Conservation (phyloP, 2,888 invertebrate species). For the Athalia circularis region DNA sequence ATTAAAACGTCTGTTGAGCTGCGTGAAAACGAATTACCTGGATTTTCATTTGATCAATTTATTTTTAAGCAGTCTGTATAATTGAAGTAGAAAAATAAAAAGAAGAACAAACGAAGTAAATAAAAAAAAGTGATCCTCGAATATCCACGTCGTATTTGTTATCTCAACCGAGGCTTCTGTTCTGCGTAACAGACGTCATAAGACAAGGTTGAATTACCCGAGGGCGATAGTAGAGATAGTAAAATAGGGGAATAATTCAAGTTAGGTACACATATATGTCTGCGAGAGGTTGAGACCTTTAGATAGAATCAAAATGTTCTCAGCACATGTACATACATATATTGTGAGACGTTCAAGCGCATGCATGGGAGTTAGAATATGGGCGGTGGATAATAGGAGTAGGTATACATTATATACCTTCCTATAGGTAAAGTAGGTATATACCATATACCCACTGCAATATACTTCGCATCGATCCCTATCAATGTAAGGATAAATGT, state of each 20-base stretch:
- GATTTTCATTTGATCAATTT: too few relatives aligned
- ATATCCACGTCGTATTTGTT: neutral
- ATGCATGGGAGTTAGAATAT: neutral
- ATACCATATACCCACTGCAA: too few relatives aligned
- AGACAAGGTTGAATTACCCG: neutral
- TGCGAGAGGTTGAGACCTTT: neutral
- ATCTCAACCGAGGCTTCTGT: neutral
- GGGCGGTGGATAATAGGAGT: neutral
- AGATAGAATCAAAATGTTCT: slow-evolving; percentile 1
- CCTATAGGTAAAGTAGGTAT: too few relatives aligned
- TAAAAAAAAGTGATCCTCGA: too few relatives aligned
- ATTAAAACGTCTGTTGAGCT: too few relatives aligned
- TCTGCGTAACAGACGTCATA: neutral
- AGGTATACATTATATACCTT: too few relatives aligned
- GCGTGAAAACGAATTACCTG: too few relatives aligned
- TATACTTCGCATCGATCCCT: too few relatives aligned
- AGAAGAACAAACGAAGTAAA: too few relatives aligned
- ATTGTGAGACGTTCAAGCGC: slow-evolving; percentile 6
- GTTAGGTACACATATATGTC: neutral
- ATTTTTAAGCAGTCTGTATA: too few relatives aligned
- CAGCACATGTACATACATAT: neutral
- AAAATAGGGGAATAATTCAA: neutral
- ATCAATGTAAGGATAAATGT: neutral
- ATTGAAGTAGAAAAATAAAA: too few relatives aligned
- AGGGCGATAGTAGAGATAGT: neutral